phyloP scores from a whole-genome alignment of 1,140 invertebrate genomes.

The Conus ventricosus region DNA sequence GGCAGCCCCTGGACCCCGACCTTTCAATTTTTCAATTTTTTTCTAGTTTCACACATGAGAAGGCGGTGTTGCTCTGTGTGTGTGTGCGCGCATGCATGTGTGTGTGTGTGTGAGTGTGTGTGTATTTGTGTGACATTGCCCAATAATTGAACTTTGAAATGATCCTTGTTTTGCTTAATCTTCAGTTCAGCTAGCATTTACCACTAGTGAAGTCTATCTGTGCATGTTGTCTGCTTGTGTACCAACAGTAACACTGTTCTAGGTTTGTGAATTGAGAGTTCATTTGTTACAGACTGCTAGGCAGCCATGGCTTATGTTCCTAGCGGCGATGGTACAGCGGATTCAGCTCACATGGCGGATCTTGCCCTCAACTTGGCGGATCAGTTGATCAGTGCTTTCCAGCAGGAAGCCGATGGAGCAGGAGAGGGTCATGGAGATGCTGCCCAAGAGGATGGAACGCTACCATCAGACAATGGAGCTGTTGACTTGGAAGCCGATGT shows the following conservation, averaged over 20 bases:
- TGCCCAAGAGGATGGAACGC: not conserved
- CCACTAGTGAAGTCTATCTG: not conserved
- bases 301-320: not conserved
- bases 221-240: not conserved
- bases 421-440: not conserved
- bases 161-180: too few relatives aligned
- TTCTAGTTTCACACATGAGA: too few relatives aligned
- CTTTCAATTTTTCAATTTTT: too few relatives aligned
- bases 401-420: constrained; percentile 7
- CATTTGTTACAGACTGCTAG: not conserved
- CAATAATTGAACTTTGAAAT: too few relatives aligned
- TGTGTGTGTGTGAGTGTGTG: too few relatives aligned
- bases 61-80: too few relatives aligned
- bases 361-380: constrained; percentile 23
- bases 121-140: too few relatives aligned
- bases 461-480: not conserved
- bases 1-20: too few relatives aligned
- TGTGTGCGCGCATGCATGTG: too few relatives aligned
- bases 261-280: not conserved
- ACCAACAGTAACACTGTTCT: not conserved
- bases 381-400: constrained; percentile 25
- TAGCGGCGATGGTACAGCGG: not conserved
- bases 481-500: not conserved
- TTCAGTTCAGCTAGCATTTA: not conserved
- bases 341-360: constrained; percentile 22